Evolutionary conservation across 2,113 vertebrate species (phyloP).

Genomic region (Scytalopus superciliaris): DNA sequence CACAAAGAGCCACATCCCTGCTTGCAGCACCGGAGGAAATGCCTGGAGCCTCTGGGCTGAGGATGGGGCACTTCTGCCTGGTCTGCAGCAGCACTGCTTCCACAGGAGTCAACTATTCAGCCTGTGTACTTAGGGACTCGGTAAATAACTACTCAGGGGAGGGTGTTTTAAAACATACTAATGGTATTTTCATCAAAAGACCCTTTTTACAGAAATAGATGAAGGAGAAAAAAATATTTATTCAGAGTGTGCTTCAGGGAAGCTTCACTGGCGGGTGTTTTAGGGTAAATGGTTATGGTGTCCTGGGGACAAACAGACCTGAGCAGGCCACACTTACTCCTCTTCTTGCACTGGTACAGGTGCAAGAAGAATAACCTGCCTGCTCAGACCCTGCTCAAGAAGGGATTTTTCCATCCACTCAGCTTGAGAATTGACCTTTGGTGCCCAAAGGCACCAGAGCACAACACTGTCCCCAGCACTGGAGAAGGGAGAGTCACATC

Average conservation of each 20-base stretch:
- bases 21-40: background rate
- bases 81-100: background rate
- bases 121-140: conserved; percentile 39
- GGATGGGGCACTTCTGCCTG: background rate
- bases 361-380: background rate
- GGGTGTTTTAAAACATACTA: background rate
- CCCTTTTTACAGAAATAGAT: conserved; percentile 22
- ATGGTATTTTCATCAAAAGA: conserved; percentile 50
- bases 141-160: conserved; percentile 44
- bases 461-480: background rate
- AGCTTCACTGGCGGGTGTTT: background rate
- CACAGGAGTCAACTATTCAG: background rate
- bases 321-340: background rate
- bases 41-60: background rate
- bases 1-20: background rate
- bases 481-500: background rate
- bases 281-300: background rate
- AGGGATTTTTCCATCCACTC: background rate
- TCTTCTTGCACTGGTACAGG: background rate
- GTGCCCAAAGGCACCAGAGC: background rate
- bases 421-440: background rate
- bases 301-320: conserved; percentile 9
- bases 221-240: conserved; percentile 25
- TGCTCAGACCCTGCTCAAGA: background rate
- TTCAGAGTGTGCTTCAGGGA: background rate